Percentiles rank a stretch among this genome's conserved stretches.
Evolutionary conservation across 2,888 invertebrate species (phyloP).

Genomic region (Lobophora halterata): DNA sequence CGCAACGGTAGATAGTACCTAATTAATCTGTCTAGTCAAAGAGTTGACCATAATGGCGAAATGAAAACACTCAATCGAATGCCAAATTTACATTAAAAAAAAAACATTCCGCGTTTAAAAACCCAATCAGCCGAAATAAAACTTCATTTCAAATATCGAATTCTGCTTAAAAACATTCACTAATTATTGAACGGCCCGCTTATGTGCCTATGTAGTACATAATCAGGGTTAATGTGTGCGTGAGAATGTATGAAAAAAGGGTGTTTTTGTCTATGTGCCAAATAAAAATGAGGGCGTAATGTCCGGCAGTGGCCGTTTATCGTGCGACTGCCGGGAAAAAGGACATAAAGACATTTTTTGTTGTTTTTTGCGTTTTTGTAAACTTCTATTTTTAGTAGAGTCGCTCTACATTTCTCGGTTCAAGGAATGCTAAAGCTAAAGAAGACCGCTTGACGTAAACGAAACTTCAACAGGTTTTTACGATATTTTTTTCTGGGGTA

Average conservation of each 20-base stretch:
- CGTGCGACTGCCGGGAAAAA: constrained; percentile 42
- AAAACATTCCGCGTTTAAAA: constrained; percentile 30
- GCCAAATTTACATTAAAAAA: constrained; percentile 27
- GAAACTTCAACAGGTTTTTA: no score
- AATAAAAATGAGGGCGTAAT: constrained; percentile 80
- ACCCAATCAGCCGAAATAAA: constrained; percentile 52
- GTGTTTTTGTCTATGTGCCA: constrained; percentile 79
- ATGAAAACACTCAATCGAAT: constrained; percentile 9
- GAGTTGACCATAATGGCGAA: constrained; percentile 8
- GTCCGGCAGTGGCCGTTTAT: constrained; percentile 74
- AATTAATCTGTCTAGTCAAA: no score
- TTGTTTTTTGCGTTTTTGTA: constrained; percentile 1
- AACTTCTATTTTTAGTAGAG: not conserved
- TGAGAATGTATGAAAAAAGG: constrained; percentile 70
- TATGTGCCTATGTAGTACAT: constrained; percentile 37
- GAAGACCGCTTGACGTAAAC: no score
- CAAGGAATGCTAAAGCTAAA: no score
- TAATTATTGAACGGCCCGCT: constrained; percentile 67
- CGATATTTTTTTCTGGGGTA: no score
- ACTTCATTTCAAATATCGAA: constrained; percentile 72
- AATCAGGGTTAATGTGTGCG: constrained; percentile 44
- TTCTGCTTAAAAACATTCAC: constrained; percentile 74
- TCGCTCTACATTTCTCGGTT: no score
- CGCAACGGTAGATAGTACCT: no score
- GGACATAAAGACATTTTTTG: constrained; percentile 37